Conservation (phyloP, 1,140 invertebrate genomes). For the Chionoecetes opilio region DNA sequence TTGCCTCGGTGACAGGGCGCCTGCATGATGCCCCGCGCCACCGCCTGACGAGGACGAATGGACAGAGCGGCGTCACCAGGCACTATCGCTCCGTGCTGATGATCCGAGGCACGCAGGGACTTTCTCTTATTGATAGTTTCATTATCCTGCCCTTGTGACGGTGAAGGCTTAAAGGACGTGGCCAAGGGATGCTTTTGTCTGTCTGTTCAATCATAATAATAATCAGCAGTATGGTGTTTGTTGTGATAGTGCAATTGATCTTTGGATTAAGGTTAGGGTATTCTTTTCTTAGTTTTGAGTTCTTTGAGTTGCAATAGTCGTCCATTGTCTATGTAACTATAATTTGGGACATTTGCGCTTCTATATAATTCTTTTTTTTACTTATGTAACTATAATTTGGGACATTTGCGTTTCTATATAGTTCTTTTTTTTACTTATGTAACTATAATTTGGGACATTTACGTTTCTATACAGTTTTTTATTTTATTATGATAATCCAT, state of each 20-base stretch:
- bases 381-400: too few species aligned
- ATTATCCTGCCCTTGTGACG: neutral
- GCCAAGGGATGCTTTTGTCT: neutral
- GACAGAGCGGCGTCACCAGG: neutral
- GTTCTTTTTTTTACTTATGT: too few species aligned
- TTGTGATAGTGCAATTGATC: too few species aligned
- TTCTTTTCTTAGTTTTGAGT: too few species aligned
- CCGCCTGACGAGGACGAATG: constrained; percentile 23
- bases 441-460: too few species aligned
- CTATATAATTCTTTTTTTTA: too few species aligned
- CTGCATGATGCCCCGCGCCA: neutral
- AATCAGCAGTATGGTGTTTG: neutral
- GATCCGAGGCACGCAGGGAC: neutral
- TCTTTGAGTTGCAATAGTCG: too few species aligned
- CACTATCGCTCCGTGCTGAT: neutral
- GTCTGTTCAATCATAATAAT: neutral
- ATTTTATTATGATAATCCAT: neutral
- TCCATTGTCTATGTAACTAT: too few species aligned
- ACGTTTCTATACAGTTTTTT: neutral
- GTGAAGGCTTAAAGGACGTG: neutral
- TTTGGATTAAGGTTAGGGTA: too few species aligned
- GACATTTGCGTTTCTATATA: too few species aligned
- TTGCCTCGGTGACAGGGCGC: neutral
- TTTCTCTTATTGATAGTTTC: neutral
- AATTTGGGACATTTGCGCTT: too few species aligned